A percentile compares a stretch with the other conserved stretches of the same genome.
Evolutionary conservation across 1,140 invertebrate genomes (phyloP).

Genomic region (Pristionchus pacificus): DNA sequence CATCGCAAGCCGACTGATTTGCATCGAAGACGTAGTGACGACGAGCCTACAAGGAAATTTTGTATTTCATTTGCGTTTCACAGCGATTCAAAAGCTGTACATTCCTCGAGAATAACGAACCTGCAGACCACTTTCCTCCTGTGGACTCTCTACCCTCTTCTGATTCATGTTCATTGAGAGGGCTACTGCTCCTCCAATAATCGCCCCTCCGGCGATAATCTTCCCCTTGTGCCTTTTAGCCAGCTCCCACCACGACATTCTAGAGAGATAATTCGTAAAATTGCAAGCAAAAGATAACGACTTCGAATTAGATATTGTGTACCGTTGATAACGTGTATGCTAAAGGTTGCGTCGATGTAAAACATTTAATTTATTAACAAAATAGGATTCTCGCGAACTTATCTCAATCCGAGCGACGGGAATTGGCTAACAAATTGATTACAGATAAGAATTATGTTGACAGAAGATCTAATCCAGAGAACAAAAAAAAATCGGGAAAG

Average conservation of each 20-base stretch:
- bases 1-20: slow-evolving; percentile 34
- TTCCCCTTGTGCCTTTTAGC: slow-evolving; percentile 27
- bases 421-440: too few relatives aligned
- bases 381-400: slow-evolving; percentile 6
- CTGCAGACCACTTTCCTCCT: slow-evolving; percentile 7
- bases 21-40: slow-evolving; percentile 37
- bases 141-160: background rate
- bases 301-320: background rate
- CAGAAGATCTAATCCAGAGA: too few relatives aligned
- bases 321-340: background rate
- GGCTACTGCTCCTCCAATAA: slow-evolving; percentile 23
- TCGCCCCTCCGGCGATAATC: slow-evolving; percentile 23
- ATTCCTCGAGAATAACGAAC: slow-evolving; percentile 26
- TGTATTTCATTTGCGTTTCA: background rate
- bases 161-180: background rate
- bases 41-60: slow-evolving; percentile 25
- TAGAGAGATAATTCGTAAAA: background rate
- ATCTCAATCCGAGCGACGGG: too few relatives aligned
- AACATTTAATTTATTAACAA: slow-evolving; percentile 12
- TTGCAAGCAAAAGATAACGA: background rate
- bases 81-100: background rate
- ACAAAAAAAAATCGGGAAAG: too few relatives aligned
- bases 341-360: background rate
- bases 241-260: slow-evolving; percentile 20
- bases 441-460: too few relatives aligned